A percentile compares a stretch with the other conserved stretches of the same genome.
Conservation (phyloP, 2,888 invertebrate species). For the Temnothorax unifasciatus region DNA sequence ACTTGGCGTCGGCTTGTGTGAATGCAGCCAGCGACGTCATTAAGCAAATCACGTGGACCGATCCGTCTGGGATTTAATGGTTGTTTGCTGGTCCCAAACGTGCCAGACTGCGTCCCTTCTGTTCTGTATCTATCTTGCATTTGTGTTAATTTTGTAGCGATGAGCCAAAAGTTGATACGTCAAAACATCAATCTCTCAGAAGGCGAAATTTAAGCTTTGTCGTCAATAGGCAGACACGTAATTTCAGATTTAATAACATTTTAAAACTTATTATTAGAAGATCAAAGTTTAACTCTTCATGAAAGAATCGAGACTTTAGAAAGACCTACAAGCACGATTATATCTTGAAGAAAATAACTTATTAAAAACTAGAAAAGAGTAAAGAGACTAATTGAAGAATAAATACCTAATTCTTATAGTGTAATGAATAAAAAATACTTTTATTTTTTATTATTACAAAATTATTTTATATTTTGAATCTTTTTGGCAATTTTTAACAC, state of each 20-base stretch:
- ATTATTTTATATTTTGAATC: background rate
- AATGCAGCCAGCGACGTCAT: constrained; percentile 74
- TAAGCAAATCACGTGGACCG: constrained; percentile 78
- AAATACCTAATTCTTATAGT: background rate
- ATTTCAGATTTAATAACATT: constrained; percentile 12
- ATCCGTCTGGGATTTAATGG: constrained; percentile 78
- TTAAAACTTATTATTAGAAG: constrained; percentile 3
- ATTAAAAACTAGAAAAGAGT: background rate
- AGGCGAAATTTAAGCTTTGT: background rate
- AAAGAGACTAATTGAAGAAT: background rate
- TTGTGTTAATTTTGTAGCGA: constrained; percentile 9
- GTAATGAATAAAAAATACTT: background rate
- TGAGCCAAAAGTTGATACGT: background rate
- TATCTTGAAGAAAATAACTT: background rate
- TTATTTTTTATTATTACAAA: background rate
- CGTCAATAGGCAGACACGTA: background rate
- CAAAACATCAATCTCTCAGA: background rate
- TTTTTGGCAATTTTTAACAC: background rate
- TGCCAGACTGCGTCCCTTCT: constrained; percentile 57
- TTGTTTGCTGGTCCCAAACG: constrained; percentile 58
- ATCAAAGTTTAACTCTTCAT: background rate
- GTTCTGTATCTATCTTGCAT: constrained; percentile 24
- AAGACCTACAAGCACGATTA: background rate
- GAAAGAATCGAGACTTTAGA: background rate
- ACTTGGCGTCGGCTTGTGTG: constrained; percentile 66